Conservation (phyloP, 2,797 vertebrate genomes). For the Buphagus erythrorhynchus region DNA sequence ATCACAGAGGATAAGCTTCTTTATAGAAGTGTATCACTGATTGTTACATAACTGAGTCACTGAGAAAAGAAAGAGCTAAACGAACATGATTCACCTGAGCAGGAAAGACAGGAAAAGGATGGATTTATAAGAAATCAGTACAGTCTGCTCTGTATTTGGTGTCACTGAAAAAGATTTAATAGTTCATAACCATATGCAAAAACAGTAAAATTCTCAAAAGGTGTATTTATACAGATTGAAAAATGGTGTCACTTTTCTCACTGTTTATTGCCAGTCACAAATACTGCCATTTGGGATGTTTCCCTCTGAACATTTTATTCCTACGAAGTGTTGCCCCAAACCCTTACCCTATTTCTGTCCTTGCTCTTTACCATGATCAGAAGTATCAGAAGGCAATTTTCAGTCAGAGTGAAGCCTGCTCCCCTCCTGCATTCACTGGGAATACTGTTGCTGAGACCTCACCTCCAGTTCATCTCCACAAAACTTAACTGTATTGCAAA, state of each 20-base stretch:
- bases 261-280: background rate
- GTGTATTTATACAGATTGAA: background rate
- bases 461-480: background rate
- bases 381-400: background rate
- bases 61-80: background rate
- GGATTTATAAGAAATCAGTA: background rate
- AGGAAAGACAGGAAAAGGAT: background rate
- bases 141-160: background rate
- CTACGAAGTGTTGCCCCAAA: background rate
- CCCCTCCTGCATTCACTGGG: accelerated
- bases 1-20: background rate
- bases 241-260: background rate
- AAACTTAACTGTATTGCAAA: accelerated
- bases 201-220: background rate
- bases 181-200: background rate
- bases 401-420: background rate
- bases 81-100: background rate
- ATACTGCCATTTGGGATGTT: background rate
- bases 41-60: background rate
- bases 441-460: background rate
- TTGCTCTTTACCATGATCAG: background rate
- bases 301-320: background rate
- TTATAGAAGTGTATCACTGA: background rate
- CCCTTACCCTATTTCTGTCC: background rate
- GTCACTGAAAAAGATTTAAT: background rate